Base-by-base conservation (phyloP, 2,888 invertebrate species). In the Ectemnius cavifrons region DNA sequence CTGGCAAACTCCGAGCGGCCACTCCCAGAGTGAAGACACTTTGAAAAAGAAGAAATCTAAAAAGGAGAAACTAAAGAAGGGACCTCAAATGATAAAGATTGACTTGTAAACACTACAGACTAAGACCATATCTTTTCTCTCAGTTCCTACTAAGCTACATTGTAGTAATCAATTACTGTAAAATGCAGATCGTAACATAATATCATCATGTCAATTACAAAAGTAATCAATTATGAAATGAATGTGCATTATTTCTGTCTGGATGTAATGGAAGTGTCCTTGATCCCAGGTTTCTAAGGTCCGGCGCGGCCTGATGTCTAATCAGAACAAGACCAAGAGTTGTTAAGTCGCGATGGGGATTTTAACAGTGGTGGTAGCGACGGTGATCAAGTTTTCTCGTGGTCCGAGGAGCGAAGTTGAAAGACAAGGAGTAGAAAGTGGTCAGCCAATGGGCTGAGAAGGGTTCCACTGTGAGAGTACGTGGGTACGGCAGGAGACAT, bases 61-160 rank as follows among this genome's bases (percentile, higher is more conserved):
- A 56, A 85, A 83, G 28, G 78, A 85, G 46, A 84, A 88, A 70
- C 86, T 90, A 58, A 92, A 91, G 80, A 92, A 89, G 78, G 92
- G 92, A 16, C 92, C 92, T 13, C 89, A 88, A 77, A 87, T 92
- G 78, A 85, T 86, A 14, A 87, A 82, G 71, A 81, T 84, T 3
- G 89, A 89, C 37, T 78, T 89, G 64, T 89, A 75, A 85, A 73
- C 16, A n/a, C 3, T 18, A 16, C 8, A 14, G 16, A 27, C 6
- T 27, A 27, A 14, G 4, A 11, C 6, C 13, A 63, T 18, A 71
- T 49, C 60, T 45, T 20, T 71, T 49, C 4, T 20, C 49, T 57
- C 73, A 71, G 73, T 73, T 71, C 58, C 73, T 65, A 37, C 37
- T 37, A 11, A 37, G 5, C 1, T 37, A 37, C 37, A 37, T 37